These are phyloP conservation scores for Anoplius nigerrimus DNA, from an alignment of 2,888 invertebrate genomes.

Conservation along the genomic window DNA sequence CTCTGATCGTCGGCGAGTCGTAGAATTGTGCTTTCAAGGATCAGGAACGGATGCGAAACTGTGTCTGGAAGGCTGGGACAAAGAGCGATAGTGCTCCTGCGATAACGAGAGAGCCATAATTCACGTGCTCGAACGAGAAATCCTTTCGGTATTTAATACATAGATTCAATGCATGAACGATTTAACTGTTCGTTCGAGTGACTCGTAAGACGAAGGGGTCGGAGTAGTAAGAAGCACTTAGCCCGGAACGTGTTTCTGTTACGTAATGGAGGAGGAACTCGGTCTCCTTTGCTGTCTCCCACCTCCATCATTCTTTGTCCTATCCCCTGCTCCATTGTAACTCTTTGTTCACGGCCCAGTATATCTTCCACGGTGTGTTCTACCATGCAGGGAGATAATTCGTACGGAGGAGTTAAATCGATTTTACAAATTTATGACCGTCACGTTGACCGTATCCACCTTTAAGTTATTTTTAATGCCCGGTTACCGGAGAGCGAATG, in stretches of 20 bases:
- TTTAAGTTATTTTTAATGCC: conserved; percentile 28
- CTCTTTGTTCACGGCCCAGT: conserved; percentile 5
- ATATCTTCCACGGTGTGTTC: not conserved
- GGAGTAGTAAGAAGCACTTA: conserved; percentile 45
- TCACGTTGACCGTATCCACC: no score
- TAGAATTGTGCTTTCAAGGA: no score
- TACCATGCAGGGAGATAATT: conserved; percentile 25
- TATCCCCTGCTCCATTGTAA: not conserved
- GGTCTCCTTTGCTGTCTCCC: conserved; percentile 23
- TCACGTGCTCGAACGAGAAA: no score
- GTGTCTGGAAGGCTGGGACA: no score
- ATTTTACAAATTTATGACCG: conserved; percentile 32
- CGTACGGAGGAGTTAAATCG: conserved; percentile 41
- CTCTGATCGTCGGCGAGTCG: no score
- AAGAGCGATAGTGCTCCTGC: no score
- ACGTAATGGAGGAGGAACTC: conserved; percentile 42
- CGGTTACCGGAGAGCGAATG: not conserved
- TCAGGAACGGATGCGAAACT: no score
- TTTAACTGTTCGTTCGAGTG: conserved; percentile 25
- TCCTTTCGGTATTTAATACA: conserved; percentile 23
- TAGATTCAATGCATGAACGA: conserved; percentile 33
- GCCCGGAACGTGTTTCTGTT: conserved; percentile 47
- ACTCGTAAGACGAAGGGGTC: conserved; percentile 24
- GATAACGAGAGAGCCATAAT: no score
- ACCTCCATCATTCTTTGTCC: conserved; percentile 1